phyloP scores from a whole-genome alignment of 2,888 invertebrate species.

The Seira musarum region DNA sequence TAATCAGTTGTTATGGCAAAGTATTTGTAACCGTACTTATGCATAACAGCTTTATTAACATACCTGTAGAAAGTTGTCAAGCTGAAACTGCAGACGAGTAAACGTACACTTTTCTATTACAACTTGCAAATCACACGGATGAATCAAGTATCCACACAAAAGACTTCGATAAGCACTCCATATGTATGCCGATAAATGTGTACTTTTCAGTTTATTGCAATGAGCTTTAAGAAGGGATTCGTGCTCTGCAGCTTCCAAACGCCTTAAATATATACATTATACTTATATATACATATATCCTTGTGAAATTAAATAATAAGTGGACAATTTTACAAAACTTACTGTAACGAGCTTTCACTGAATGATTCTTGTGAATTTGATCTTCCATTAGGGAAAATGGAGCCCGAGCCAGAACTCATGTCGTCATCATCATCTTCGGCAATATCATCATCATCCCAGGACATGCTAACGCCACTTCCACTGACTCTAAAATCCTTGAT shows the following conservation, averaged over 20 bases:
- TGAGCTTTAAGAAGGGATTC: conserved; percentile 33
- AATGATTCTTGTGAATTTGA: conserved; percentile 47
- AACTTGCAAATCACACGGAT: conserved; percentile 79
- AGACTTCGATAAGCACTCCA: conserved; percentile 71
- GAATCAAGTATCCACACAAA: conserved; percentile 76
- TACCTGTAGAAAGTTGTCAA: conserved; percentile 79
- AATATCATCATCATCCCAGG: conserved; percentile 17
- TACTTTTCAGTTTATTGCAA: conserved; percentile 27
- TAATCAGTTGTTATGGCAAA: too few species aligned
- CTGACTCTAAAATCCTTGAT: conserved; percentile 39
- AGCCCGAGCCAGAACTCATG: conserved; percentile 30
- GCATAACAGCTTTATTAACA: too few species aligned
- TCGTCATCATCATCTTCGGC: conserved; percentile 46
- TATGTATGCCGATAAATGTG: conserved; percentile 40
- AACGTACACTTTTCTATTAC: conserved; percentile 83
- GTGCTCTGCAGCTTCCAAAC: conserved; percentile 42
- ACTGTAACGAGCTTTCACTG: conserved; percentile 49
- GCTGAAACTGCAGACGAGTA: conserved; percentile 79
- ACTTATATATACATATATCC: too few species aligned
- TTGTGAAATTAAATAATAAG: not conserved
- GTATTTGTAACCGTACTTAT: too few species aligned
- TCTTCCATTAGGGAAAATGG: conserved; percentile 36
- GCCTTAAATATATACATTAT: conserved; percentile 23
- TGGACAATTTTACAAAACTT: conserved; percentile 23
- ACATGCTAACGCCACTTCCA: not conserved